Base-by-base conservation (phyloP, 1,140 invertebrate species). In the Lamellibrachia luymesi region DNA sequence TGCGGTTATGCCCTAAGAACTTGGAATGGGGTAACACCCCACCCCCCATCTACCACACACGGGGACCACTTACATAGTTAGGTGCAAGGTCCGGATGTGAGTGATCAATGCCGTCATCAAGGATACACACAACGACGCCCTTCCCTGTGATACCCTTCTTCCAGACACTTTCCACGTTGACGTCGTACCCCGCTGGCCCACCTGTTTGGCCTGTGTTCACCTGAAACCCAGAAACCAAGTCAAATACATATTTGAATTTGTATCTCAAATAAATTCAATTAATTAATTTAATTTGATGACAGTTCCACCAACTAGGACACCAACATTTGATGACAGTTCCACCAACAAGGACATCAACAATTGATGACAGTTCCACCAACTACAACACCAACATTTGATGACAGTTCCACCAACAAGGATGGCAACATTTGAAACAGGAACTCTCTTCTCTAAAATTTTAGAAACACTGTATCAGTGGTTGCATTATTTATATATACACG, bases 51-150 rank as follows among this genome's bases (percentile, higher is more conserved):
- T 8, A 0, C 90, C 6, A 91, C 27, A 91, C 2, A 10, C 0
- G 25, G 91, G 13, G 27, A 22, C 17, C 49, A 95, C 96, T 96
- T 94, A 97, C 96, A 94, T 97, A 97, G 94, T 97, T 97, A 17
- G 92, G 90, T 13, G 91, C 93, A 22, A 97, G 94, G 94, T 97
- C 97, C 6, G 95, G 95, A 94, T 97, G 96, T 1, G 93, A 94
- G 92, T 96, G 95, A 92, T 97, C 95, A 4, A 97, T 94, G 7
- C 96, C 96, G 94, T 97, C 96, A 94, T 97, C 96, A 51, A 97
- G 94, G 56, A 96, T 95, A 64, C 94, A 95, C 25, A 96, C 94
- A 8, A 95, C 95, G 6, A 97, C 94, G 22, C 96, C 96, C n/a
- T 93, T 93, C 6, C 96, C 96, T 1, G 95, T 95, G 90, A 95